Base-by-base conservation (phyloP, 2,888 invertebrate genomes). In the Dasysyrphus tricinctus region DNA sequence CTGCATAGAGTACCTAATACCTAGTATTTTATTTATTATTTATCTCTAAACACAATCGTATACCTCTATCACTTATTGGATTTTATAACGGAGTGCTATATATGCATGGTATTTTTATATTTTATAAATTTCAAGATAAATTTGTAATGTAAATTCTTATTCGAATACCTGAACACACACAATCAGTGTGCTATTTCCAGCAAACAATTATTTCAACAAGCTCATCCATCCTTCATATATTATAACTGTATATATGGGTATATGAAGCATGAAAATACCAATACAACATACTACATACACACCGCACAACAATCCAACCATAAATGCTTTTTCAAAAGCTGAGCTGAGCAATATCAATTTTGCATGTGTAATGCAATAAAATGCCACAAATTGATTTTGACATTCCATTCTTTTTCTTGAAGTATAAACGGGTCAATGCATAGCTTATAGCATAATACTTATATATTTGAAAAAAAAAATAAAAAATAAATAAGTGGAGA, bases 351-450 rank as follows among this genome's bases (percentile, higher is more conserved):
- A 67, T 74, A 74, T 69, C 69, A 69, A 74, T 69, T 56, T 69
- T 78, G 51, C 42, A 78, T 51, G 42, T 61, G 42, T 44, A 78
- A 47, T 69, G 73, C 78, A 78, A 69, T 69, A 59, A 69, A 44
- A 77, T 61, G 61, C 47, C 61, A 73, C 57, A 78, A 82, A 78
- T 78, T 73, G 73, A 74, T 74, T 78, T 70, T 57, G 74, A 74
- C 47, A 78, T 79, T 69, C 63, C 24, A 49, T 32, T 5, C 39
- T 11, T 32, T 67, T 61, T 34, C 39, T 19, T 61, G n/a, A 61
- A 34, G 42, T 29, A 75, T 59, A n/a, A n/a, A 49, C 54, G 34
- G 83, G 79, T 79, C 79, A 75, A 70, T 69, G 54, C 44, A 56
- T 57, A 56, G 8, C 3, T 5, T 16, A 4, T n/a, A 16, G 3